Conservation (phyloP, 2,113 vertebrate species). For the Rhabdomys dilectus region DNA sequence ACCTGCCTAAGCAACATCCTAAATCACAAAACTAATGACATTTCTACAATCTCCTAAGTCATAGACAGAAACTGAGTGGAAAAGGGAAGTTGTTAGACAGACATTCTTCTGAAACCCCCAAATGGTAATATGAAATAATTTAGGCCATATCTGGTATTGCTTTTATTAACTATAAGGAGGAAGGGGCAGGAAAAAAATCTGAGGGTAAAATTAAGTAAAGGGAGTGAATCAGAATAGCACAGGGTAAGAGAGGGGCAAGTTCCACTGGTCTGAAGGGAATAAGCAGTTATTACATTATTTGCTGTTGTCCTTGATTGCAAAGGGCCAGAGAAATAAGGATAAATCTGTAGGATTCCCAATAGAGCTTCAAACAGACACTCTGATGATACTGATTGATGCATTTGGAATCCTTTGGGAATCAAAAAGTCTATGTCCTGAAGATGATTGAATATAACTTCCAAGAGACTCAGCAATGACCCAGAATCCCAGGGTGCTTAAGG, state of each 20-base stretch:
- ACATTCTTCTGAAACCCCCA: neutral
- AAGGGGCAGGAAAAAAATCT: neutral
- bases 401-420: constrained; percentile 55
- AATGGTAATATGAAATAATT: neutral
- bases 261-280: neutral
- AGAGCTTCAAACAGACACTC: neutral
- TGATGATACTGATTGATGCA: constrained; percentile 25
- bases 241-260: neutral
- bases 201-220: neutral
- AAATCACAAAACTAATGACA: neutral
- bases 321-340: neutral
- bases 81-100: neutral
- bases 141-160: neutral
- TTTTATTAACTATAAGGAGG: neutral
- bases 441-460: constrained; percentile 69
- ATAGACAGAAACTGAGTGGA: neutral
- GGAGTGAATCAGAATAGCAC: neutral
- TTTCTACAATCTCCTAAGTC: neutral
- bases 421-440: constrained; percentile 65
- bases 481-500: constrained; percentile 64
- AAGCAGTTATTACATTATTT: neutral
- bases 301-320: neutral
- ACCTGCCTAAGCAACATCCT: neutral
- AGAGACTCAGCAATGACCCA: constrained; percentile 45
- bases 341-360: neutral